These are phyloP conservation scores for Cynodonichthys magdalenae DNA, from an alignment of 2,797 vertebrate genomes.

Conservation along the genomic window DNA sequence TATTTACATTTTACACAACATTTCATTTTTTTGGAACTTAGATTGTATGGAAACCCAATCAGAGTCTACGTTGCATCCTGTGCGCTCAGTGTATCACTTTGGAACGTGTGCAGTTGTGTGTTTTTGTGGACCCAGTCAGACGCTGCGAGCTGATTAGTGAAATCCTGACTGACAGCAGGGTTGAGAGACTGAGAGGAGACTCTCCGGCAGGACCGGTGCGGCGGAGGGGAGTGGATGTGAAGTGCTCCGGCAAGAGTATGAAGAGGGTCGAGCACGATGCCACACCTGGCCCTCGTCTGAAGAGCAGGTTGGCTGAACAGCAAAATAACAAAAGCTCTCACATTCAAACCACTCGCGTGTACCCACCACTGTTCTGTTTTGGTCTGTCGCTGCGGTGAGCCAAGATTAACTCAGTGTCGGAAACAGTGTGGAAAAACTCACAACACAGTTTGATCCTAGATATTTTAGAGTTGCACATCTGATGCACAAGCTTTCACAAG, in stretches of 20 bases:
- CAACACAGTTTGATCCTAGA: neutral
- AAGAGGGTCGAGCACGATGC: conserved; percentile 51
- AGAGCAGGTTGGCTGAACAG: conserved; percentile 51
- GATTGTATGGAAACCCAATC: neutral
- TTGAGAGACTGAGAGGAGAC: conserved; percentile 36
- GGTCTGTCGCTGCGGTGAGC: neutral
- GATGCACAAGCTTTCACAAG: neutral
- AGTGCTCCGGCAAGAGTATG: conserved; percentile 47
- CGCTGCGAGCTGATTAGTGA: conserved; percentile 36
- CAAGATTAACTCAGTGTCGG: neutral
- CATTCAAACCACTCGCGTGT: conserved; percentile 33
- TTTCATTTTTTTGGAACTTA: no score
- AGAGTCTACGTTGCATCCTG: neutral
- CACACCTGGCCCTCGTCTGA: conserved; percentile 68
- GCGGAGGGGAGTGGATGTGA: conserved; percentile 45
- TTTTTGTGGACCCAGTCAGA: neutral
- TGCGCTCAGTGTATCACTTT: neutral
- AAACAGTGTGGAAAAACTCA: conserved; percentile 11
- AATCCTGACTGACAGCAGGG: conserved; percentile 44
- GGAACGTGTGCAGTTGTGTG: conserved; percentile 1
- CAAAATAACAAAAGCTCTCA: conserved; percentile 52
- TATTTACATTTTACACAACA: no score
- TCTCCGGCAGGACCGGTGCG: conserved; percentile 38
- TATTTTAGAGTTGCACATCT: neutral
- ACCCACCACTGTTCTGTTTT: conserved; percentile 15